Base-by-base conservation (phyloP, 2,797 vertebrate genomes). In the Novumbra hubbsi region DNA sequence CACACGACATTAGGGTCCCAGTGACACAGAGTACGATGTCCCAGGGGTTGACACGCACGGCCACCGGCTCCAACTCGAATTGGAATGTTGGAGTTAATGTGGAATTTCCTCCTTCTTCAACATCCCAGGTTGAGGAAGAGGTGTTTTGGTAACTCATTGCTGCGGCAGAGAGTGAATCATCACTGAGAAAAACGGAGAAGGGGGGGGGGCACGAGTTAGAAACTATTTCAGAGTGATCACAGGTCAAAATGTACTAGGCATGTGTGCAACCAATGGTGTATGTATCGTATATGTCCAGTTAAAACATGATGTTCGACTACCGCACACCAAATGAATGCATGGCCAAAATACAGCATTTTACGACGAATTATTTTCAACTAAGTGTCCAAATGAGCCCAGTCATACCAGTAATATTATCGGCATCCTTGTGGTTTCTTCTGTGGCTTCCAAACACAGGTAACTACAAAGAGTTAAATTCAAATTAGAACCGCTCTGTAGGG, bases 21-120 rank as follows among this genome's bases (percentile, higher is more conserved):
- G 96, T 95, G 49, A 96, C 95, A 67, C 96, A 96, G 15, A 97
- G 91, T 0, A 94, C 95, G 50, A 96, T 89, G 85, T 96, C 96
- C 96, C 96, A 97, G 0, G 95, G 95, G 87, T 89, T 96, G 48
- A 96, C 94, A 15, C 49, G 12, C 5, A 57, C 2, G 27, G 28
- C 19, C 49, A 65, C 45, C 38, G 74, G 73, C 28, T 21, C 70
- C 60, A 73, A 24, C 28, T 73, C 74, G 50, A 65, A 32, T 28
- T 65, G 27, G 30, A 32, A 65, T 30, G 63, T 30, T 19, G 74
- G 17, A 68, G 66, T 65, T 17, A 73, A 49, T 12, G 78, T 73
- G 60, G 78, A 76, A 41, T 79, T 79, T 27, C 60, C 81, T 68
- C 89, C 90, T 75, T 90, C 90, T 6, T 41, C 70, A 0, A 86